Evolutionary conservation across 1,140 invertebrate species (phyloP).

Genomic region (Ooceraea biroi): DNA sequence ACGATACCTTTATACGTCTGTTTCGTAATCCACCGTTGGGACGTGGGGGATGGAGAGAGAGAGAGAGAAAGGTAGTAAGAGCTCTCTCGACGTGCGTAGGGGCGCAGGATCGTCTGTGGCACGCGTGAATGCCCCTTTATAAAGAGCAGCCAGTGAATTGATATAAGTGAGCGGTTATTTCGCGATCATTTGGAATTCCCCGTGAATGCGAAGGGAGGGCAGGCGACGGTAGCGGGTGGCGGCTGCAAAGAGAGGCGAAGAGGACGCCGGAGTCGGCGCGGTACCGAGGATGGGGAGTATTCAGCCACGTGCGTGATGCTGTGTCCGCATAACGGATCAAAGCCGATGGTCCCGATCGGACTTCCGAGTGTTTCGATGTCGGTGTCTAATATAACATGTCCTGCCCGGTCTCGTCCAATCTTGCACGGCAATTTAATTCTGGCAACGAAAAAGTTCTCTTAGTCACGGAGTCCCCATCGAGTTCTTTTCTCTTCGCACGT

Average conservation of each 20-base stretch:
- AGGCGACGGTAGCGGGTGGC: not conserved
- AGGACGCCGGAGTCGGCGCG: not conserved
- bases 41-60: not conserved
- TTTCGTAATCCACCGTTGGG: constrained; percentile 46
- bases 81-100: constrained; percentile 72
- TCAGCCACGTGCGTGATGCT: constrained; percentile 74
- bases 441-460: not conserved
- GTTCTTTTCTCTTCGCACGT: not conserved
- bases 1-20: not conserved
- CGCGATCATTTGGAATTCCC: constrained; percentile 85
- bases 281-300: constrained; percentile 47
- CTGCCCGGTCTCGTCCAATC: not conserved
- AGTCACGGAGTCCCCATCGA: not conserved
- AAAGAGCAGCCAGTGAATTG: constrained; percentile 85
- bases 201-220: constrained; percentile 50
- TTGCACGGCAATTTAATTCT: constrained; percentile 11
- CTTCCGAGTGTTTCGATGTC: constrained; percentile 70
- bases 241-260: constrained; percentile 22
- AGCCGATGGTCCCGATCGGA: constrained; percentile 77
- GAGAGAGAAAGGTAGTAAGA: constrained; percentile 18
- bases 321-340: constrained; percentile 78
- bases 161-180: constrained; percentile 87
- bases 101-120: constrained; percentile 73
- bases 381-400: constrained; percentile 43
- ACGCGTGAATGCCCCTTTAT: constrained; percentile 86